Evolutionary conservation across 2,797 vertebrate species (phyloP).

Genomic region (Rhinoraja longicauda): DNA sequence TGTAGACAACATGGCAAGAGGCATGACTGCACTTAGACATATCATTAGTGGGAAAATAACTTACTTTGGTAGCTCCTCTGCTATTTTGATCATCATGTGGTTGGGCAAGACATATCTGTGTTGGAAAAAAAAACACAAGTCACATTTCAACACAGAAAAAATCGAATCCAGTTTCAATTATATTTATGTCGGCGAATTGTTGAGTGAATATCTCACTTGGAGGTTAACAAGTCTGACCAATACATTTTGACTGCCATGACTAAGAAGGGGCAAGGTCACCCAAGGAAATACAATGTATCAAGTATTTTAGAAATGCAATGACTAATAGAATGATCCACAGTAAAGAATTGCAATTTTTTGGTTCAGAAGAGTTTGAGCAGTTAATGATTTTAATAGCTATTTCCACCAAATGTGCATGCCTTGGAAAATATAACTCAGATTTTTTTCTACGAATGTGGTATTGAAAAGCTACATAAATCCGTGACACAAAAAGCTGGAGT

Average conservation of each 20-base stretch:
- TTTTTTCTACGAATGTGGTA: neutral
- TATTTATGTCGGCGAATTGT: neutral
- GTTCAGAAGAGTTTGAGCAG: neutral
- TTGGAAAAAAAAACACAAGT: conserved; percentile 31
- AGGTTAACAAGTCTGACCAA: neutral
- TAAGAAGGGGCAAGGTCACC: neutral
- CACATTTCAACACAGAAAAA: neutral
- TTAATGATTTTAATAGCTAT: neutral
- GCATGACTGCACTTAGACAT: neutral
- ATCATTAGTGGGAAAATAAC: conserved; percentile 45
- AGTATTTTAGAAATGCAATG: neutral
- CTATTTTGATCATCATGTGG: conserved; percentile 90
- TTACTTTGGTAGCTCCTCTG: conserved; percentile 91
- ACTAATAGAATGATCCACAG: neutral
- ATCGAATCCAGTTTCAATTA: neutral
- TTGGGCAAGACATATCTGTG: conserved; percentile 83
- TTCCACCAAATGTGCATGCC: neutral
- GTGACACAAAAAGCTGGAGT: too few relatives aligned
- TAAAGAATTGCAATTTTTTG: neutral
- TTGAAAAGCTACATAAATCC: neutral
- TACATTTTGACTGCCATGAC: neutral
- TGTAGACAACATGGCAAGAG: neutral
- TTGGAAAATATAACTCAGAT: neutral
- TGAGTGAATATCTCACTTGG: neutral
- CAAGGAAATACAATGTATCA: neutral